Percentiles rank a stretch among this genome's conserved stretches.
Evolutionary conservation across 2,797 vertebrate genomes (phyloP).

Genomic region (Pogoniulus pusillus): DNA sequence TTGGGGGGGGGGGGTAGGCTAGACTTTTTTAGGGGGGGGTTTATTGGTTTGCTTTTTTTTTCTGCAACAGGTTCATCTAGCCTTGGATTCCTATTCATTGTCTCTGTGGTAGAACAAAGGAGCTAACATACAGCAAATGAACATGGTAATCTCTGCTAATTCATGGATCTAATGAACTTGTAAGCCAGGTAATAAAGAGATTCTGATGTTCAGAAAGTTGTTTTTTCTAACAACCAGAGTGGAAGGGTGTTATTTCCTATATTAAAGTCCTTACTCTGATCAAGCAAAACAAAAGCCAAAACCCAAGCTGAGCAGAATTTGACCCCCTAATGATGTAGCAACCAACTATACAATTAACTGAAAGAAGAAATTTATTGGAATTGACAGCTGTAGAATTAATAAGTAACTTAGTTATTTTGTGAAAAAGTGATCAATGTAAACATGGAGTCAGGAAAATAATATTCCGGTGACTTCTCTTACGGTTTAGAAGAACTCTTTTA

Average conservation of each 20-base stretch:
- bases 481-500: background rate
- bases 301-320: background rate
- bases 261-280: background rate
- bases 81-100: background rate
- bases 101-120: background rate
- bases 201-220: background rate
- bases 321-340: background rate
- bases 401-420: background rate
- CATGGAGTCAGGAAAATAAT: background rate
- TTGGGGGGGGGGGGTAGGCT: too few species aligned
- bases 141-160: background rate
- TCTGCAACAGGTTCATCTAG: background rate
- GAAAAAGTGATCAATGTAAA: background rate
- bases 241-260: background rate
- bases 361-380: background rate
- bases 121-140: background rate
- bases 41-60: background rate
- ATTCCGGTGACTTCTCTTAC: background rate
- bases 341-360: background rate
- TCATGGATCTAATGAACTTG: background rate
- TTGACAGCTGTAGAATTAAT: background rate
- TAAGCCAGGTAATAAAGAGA: background rate
- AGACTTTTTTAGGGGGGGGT: too few species aligned
- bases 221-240: background rate
- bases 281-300: background rate